Base-by-base conservation (phyloP, 2,113 vertebrate species). In the Halcyon senegalensis region DNA sequence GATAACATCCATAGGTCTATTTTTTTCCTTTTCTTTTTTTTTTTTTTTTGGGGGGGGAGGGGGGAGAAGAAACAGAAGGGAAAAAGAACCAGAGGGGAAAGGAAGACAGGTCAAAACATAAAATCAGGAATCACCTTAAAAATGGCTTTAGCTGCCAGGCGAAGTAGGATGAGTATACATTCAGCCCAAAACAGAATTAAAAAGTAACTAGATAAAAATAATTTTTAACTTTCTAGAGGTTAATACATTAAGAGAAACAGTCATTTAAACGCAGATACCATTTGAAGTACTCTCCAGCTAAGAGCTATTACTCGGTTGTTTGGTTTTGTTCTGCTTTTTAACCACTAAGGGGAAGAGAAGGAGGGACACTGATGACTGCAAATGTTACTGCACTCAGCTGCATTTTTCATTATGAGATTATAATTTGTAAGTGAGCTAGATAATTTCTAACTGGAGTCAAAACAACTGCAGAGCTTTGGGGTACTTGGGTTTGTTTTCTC, bases 241-340 rank as follows among this genome's bases (percentile, higher is more conserved):
- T 74, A 87, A 90, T 78, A 62, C 63, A 85, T 69, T 58, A 93
- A 94, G 73, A 59, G 69, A 84, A 91, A 69, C 35, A 75, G 60
- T 70, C 62, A 46, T 83, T 90, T 76, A 90, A 95, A 56, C 2
- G 1, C 92, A 77, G 16, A 35, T 58, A 51, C 48, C 62, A 56
- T 87, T 43, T 84, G 78, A 97, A 89, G 92, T 39, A 93, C 86
- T 90, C 86, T 94, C 79, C 69, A 90, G 83, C 64, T 95, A 91
- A 92, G 41, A 92, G 87, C 60, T 76, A 46, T 73, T 89, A 60
- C 41, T 67, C 58, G 39, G 43, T 41, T 63, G 56, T 64, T 85
- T 82, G 33, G 24, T 44, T 93, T 96, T 20, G 58, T 4, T 50
- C 93, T 11, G 0, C 5, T 30, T 64, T 62, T 90, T 87, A 95